Evolutionary conservation across 1,140 invertebrate genomes (phyloP).

Genomic region (Himalopsyche phryganea): DNA sequence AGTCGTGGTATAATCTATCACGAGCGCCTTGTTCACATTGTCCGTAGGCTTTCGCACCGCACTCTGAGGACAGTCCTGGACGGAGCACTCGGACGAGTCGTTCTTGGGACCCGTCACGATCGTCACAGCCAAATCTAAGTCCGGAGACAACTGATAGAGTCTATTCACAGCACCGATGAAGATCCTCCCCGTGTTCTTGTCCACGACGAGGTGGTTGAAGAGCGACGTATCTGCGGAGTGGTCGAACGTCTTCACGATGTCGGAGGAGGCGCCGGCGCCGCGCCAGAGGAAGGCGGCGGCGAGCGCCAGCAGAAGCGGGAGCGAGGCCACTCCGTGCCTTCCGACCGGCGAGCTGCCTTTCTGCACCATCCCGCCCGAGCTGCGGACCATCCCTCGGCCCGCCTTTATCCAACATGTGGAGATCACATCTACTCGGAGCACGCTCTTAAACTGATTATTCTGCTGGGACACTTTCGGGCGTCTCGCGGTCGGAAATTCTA

Average conservation of each 20-base stretch:
- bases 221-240: constrained; percentile 51
- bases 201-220: constrained; percentile 86
- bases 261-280: constrained; percentile 35
- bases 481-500: constrained; percentile 13
- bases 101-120: constrained; percentile 85
- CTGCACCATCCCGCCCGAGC: constrained; percentile 38
- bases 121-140: constrained; percentile 72
- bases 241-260: constrained; percentile 66
- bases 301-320: constrained; percentile 9
- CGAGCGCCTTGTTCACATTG: constrained; percentile 93
- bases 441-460: constrained; percentile 3
- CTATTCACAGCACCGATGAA: constrained; percentile 93
- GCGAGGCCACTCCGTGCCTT: constrained; percentile 40
- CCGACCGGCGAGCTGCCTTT: neutral
- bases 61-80: constrained; percentile 73
- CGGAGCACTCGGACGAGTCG: constrained; percentile 87
- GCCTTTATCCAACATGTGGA: constrained; percentile 18
- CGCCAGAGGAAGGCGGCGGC: neutral
- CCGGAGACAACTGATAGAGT: constrained; percentile 87
- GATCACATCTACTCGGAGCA: constrained; percentile 1
- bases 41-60: constrained; percentile 72
- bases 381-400: neutral
- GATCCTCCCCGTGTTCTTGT: constrained; percentile 85
- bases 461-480: constrained; percentile 1
- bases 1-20: constrained; percentile 88